Conservation (phyloP, 2,888 invertebrate species). For the Andrena marginata region DNA sequence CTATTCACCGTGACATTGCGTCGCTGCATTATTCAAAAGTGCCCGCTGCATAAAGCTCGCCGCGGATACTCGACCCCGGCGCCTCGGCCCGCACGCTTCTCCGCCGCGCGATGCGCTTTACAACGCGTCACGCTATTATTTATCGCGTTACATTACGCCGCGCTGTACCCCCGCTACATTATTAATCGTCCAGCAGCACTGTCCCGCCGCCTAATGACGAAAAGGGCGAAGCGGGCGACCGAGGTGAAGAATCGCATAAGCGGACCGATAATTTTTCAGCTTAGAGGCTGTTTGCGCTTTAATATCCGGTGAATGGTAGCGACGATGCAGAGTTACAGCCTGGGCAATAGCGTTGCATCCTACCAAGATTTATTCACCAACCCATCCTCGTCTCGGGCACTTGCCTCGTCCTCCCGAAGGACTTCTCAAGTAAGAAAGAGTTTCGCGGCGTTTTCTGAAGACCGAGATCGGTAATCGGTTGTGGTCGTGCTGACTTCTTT, state of each 20-base stretch:
- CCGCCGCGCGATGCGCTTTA: slow-evolving; percentile 49
- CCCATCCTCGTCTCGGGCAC: neutral
- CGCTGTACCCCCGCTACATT: slow-evolving; percentile 52
- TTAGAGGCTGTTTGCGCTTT: slow-evolving; percentile 31
- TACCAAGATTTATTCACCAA: neutral
- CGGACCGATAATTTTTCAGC: slow-evolving; percentile 30
- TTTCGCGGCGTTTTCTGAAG: neutral
- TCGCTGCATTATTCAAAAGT: slow-evolving; percentile 58
- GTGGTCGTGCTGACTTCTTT: too few species aligned
- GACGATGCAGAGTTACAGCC: slow-evolving; percentile 7
- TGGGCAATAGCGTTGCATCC: neutral
- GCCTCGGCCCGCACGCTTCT: slow-evolving; percentile 28
- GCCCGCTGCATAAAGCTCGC: slow-evolving; percentile 48
- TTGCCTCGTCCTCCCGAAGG: neutral
- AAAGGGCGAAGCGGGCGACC: neutral
- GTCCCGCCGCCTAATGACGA: neutral
- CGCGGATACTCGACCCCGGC: slow-evolving; percentile 39
- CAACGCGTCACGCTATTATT: slow-evolving; percentile 63
- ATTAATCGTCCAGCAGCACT: slow-evolving; percentile 52
- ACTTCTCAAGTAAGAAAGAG: neutral
- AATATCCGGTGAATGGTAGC: slow-evolving; percentile 32
- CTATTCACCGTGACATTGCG: slow-evolving; percentile 48
- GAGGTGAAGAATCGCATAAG: slow-evolving; percentile 37
- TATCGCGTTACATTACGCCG: slow-evolving; percentile 62
- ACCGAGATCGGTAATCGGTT: too few species aligned